These are phyloP conservation scores for Onthophagus taurus DNA, from an alignment of 1,140 invertebrate genomes.

Conservation along the genomic window DNA sequence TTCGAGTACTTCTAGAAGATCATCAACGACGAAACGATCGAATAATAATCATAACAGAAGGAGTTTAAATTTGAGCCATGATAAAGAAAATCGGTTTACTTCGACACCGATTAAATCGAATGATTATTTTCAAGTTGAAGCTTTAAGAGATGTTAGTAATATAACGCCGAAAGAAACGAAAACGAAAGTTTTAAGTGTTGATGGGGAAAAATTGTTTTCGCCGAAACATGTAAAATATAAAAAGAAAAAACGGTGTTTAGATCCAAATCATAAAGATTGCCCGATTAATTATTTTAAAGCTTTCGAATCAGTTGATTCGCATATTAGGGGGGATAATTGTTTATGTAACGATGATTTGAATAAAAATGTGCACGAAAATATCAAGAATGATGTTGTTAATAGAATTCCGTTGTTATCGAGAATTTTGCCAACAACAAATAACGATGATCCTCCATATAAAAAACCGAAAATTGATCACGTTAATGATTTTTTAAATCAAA, in stretches of 20 bases:
- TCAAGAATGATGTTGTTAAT: neutral
- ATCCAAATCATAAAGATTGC: conserved; percentile 16
- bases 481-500: conserved; percentile 45
- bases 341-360: conserved; percentile 2
- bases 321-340: conserved; percentile 21
- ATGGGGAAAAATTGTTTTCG: conserved; percentile 9
- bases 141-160: conserved; percentile 34
- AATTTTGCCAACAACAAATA: neutral
- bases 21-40: conserved; percentile 18
- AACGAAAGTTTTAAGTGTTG: conserved; percentile 3
- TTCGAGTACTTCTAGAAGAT: conserved; percentile 18
- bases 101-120: conserved; percentile 33
- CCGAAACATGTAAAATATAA: conserved; percentile 19
- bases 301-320: conserved; percentile 32
- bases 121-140: conserved; percentile 24
- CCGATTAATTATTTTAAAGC: conserved; percentile 27
- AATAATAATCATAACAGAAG: conserved; percentile 18
- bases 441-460: conserved; percentile 20
- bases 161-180: conserved; percentile 25
- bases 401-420: conserved; percentile 4
- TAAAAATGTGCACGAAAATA: conserved; percentile 7
- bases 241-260: conserved; percentile 30
- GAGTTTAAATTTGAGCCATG: conserved; percentile 20
- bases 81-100: conserved; percentile 36
- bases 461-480: conserved; percentile 36